Percentiles rank a stretch among this genome's conserved stretches.
Conservation (phyloP, 2,797 vertebrate genomes). For the Peromyscus nudipes region DNA sequence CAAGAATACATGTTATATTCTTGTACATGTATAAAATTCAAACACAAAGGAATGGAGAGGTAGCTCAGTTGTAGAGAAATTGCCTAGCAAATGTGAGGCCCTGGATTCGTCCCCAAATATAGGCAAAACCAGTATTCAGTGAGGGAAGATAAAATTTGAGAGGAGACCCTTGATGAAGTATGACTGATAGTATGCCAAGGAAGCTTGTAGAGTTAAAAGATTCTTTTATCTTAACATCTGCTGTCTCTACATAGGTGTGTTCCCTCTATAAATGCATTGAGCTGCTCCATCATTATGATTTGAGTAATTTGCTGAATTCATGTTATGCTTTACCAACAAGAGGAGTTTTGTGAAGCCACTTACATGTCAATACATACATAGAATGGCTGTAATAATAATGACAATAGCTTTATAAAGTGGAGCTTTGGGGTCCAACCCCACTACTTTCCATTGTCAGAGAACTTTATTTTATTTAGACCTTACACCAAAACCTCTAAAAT, state of each 20-base stretch:
- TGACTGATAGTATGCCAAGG: neutral
- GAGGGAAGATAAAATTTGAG: neutral
- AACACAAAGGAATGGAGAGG: neutral
- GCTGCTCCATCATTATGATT: neutral
- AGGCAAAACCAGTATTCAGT: neutral
- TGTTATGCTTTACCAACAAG: slow-evolving; percentile 2
- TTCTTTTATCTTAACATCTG: neutral
- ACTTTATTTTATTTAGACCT: slow-evolving; percentile 21
- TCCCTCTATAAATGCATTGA: neutral
- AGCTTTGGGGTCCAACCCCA: neutral
- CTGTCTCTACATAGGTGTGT: neutral
- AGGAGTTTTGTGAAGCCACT: neutral
- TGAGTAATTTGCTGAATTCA: neutral
- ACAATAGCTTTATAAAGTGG: neutral
- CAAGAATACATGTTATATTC: neutral
- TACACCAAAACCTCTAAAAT: slow-evolving; percentile 31
- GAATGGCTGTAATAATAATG: neutral
- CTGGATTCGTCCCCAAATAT: neutral
- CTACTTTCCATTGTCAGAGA: slow-evolving; percentile 23
- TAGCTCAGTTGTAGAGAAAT: neutral
- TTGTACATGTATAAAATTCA: neutral
- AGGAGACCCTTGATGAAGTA: neutral
- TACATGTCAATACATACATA: neutral
- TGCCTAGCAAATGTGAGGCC: neutral
- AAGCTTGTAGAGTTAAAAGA: neutral